Percentiles rank a stretch among this genome's conserved stretches.
These are phyloP conservation scores for Colossoma macropomum DNA, from an alignment of 2,113 vertebrate genomes.

Conservation along the genomic window DNA sequence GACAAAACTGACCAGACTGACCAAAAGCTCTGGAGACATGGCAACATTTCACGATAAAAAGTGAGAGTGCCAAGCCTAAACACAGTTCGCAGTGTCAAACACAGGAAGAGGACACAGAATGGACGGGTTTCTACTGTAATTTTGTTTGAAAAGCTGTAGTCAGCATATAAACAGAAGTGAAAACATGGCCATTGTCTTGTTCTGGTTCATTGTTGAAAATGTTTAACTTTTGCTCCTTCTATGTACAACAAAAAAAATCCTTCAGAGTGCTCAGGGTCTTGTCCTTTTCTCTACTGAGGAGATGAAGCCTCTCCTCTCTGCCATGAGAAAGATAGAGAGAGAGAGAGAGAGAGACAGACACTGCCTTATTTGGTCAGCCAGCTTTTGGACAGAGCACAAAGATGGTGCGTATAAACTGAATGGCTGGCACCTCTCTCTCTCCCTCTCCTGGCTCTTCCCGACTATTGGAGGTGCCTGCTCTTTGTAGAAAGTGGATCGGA, in stretches of 20 bases:
- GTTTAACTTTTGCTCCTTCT: slow-evolving; percentile 5
- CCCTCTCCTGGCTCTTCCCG: slow-evolving; percentile 42
- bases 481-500: slow-evolving; percentile 58
- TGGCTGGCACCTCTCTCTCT: slow-evolving; percentile 67
- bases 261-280: background rate
- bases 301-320: slow-evolving; percentile 40
- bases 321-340: slow-evolving; percentile 5
- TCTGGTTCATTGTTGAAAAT: background rate
- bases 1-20: background rate
- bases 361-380: slow-evolving; percentile 76
- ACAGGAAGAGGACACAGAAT: background rate
- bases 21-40: background rate
- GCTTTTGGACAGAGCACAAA: slow-evolving; percentile 47
- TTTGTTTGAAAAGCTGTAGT: slow-evolving; percentile 7
- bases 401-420: slow-evolving; percentile 59
- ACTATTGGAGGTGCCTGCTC: slow-evolving; percentile 56
- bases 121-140: background rate
- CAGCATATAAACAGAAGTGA: background rate
- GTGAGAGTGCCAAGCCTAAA: background rate
- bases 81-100: background rate
- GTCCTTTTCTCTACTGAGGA: slow-evolving; percentile 44
- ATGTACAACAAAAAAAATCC: background rate
- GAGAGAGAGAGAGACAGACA: slow-evolving; percentile 59
- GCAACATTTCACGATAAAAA: background rate
- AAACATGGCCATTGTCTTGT: slow-evolving; percentile 3